These are phyloP conservation scores for Rhopilema esculentum DNA, from an alignment of 30 jellyfish, hydroid and myxozoan genomes.

Conservation along the genomic window DNA sequence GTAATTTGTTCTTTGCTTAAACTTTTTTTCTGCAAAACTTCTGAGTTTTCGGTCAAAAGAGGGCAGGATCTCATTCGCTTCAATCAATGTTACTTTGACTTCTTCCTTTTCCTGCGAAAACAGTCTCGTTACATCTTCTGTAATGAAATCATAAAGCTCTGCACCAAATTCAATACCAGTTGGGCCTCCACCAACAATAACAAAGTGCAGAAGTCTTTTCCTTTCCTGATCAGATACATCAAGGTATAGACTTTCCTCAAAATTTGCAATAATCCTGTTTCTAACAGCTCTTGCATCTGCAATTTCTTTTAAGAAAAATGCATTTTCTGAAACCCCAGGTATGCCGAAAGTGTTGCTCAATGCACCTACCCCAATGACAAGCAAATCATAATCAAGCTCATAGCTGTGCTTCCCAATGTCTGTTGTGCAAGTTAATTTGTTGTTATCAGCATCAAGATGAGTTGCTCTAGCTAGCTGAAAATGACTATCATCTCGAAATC, in stretches of 20 bases:
- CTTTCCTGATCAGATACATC: constrained; percentile 75
- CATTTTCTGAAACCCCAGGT: constrained; percentile 93
- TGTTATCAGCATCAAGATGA: constrained; percentile 71
- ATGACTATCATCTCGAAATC: constrained; percentile 94
- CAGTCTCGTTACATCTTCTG: constrained; percentile 92
- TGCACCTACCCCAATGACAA: constrained; percentile 97
- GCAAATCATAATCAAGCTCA: constrained; percentile 75
- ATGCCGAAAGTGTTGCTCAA: constrained; percentile 90
- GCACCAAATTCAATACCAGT: constrained; percentile 99
- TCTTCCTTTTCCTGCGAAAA: constrained; percentile 88
- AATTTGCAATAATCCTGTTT: constrained; percentile 81
- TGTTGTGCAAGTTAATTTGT: constrained; percentile 70
- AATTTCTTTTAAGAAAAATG: constrained; percentile 90
- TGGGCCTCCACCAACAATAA: constrained; percentile 99
- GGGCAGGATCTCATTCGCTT: constrained; percentile 93
- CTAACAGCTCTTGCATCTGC: constrained; percentile 95
- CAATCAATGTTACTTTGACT: constrained; percentile 92
- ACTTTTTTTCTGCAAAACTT: constrained; percentile 80
- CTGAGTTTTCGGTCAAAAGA: constrained; percentile 88
- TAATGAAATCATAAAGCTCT: constrained; percentile 93
- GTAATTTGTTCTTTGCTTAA: constrained; percentile 75
- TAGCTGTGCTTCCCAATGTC: constrained; percentile 67
- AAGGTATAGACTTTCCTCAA: constrained; percentile 91
- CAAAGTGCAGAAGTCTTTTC: constrained; percentile 83
- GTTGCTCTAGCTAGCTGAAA: constrained; percentile 93